Base-by-base conservation (phyloP, 2,888 invertebrate species). In the Carabus problematicus region DNA sequence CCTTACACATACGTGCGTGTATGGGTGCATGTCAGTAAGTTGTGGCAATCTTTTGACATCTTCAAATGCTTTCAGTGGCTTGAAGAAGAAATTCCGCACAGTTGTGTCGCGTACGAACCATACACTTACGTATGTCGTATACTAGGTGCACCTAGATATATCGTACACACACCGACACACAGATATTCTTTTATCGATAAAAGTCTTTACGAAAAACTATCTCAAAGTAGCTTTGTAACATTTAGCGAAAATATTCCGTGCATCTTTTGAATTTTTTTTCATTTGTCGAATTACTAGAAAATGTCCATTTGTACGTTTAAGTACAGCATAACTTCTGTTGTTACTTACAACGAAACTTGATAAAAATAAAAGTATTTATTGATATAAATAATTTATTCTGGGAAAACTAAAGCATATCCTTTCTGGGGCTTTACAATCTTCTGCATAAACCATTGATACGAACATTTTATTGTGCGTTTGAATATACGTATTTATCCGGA, bases 21-120 rank as follows among this genome's bases (percentile, higher is more conserved):
- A 47, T 9, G 47, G 8, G 14, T 49, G 16, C 49, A 39, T 47
- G 61, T 62, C 47, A 47, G 49, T 47, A 29, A 47, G 19, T 47
- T 47, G 61, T 49, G 61, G 61, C 19, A 62, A 62, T 62, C 61
- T 62, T 58, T 62, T 62, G 61, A 62, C 61, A 47, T 58, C 58
- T 62, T n/a, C 11, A 47, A 19, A 47, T 47, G 19, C 61, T 19
- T 62, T 62, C 18, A 47, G 19, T 39, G 14, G 29, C 29, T 29
- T 29, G 29, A 18, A 59, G 14, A 52, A 52, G 59, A 42, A 59
- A 56, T 59, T 59, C 43, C 59, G 11, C 43, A 16, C 40, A 14
- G n/a, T 59, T 59, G n/a, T 14, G 43, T 42, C 43, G 1, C 59
- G 16, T 29, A 29, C 29, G 29, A 29, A 29, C 29, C 29, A 29